Evolutionary conservation across 2,888 invertebrate genomes (phyloP), one percentile per base, ranked within the genome.

Genomic region (Harpalus rubripes): DNA sequence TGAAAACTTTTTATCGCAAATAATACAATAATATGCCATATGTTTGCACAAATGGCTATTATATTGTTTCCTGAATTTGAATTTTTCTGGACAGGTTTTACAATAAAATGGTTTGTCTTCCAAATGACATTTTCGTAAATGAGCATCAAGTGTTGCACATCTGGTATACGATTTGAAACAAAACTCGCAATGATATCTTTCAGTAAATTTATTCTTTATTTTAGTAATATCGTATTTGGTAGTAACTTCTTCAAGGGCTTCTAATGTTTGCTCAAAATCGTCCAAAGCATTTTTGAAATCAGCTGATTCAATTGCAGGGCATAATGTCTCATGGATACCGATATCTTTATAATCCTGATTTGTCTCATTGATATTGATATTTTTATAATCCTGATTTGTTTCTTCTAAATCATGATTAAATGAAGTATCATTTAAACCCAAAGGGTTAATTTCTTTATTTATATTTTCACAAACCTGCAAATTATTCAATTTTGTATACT

Each of bases 51-150:
- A 10, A 22, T 63, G 63, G 3, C 6, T 7, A 10, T 63, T 63
- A 7, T 18, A 63, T 63, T 63, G 8, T 0, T 18, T 63, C 10
- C 63, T 18, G 12, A 63, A 22, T 26, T 18, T 8, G 63, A 63
- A 63, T 63, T 63, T 63, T 63, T 18, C 26, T 10, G 63, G 26
- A 12, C 63, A 63, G 18, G 7, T 22, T 63, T 7, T 18, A 22
- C 63, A 63, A 10, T 63, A 22, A 22, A 63, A 63, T 63, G 63
- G 63, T 63, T 26, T 63, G 26, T 63, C 26, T 22, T 63, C 22
- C 8, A 63, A 10, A 26, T 63, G 63, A 22, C 2, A 63, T 22
- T 22, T 63, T 4, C 63, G 63, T 12, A 63, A 22, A 26, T 63
- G 63, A 10, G 3, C 18, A 63, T 63, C 63, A 22, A 63, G 18